These are phyloP conservation scores for Ariolimax columbianus DNA, from an alignment of 2,888 invertebrate genomes.

Conservation along the genomic window DNA sequence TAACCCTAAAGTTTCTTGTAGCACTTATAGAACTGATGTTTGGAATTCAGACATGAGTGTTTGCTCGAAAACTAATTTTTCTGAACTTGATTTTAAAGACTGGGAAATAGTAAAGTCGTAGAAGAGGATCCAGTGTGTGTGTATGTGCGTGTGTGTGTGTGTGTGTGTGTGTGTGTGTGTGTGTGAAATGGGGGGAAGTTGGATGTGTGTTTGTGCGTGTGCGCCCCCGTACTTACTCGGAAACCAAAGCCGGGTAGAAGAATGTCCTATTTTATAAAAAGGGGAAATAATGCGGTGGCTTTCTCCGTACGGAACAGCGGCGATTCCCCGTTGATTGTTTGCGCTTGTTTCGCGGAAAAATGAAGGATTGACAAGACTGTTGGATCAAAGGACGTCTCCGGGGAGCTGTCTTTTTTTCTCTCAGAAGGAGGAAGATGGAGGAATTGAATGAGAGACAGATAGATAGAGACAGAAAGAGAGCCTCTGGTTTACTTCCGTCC, in stretches of 20 bases:
- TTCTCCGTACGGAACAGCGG: not conserved
- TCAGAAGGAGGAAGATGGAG: no score
- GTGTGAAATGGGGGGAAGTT: no score
- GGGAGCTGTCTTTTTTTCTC: not conserved
- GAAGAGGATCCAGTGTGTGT: not conserved
- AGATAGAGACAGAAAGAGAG: no score
- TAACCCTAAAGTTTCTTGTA: constrained; percentile 23
- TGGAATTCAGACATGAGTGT: constrained; percentile 22
- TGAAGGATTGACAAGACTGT: constrained; percentile 25
- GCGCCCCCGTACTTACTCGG: constrained; percentile 19
- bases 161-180: no score
- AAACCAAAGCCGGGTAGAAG: not conserved
- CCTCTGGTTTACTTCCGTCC: not conserved
- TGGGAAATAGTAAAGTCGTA: not conserved
- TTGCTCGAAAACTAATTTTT: constrained; percentile 39
- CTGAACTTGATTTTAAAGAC: not conserved
- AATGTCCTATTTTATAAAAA: not conserved
- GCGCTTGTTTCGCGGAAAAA: constrained; percentile 35
- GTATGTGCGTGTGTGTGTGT: no score
- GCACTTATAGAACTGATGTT: not conserved
- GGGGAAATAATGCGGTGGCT: not conserved
- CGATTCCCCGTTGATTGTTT: constrained; percentile 26
- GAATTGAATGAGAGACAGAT: not conserved
- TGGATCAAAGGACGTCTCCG: constrained; percentile 36
- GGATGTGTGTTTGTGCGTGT: no score